Conservation (phyloP, 2,888 invertebrate genomes). For the Panorpa germanica region DNA sequence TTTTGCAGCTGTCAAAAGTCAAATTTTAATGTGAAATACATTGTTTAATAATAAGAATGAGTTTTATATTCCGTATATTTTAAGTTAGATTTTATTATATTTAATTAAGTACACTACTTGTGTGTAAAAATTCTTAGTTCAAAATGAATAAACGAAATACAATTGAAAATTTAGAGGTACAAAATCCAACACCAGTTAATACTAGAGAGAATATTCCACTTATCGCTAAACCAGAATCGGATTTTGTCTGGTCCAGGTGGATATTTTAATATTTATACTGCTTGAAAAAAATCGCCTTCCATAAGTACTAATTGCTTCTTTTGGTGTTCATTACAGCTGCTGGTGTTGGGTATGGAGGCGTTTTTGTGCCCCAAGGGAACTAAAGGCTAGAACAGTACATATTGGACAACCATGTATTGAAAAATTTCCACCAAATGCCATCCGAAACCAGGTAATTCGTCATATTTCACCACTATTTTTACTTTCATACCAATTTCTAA, state of each 20-base stretch:
- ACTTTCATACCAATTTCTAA: neutral
- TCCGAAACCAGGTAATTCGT: constrained; percentile 61
- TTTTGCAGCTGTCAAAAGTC: too few relatives aligned
- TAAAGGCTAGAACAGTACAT: constrained; percentile 56
- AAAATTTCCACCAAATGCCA: constrained; percentile 86
- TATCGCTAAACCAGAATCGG: constrained; percentile 24
- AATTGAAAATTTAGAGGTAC: too few relatives aligned
- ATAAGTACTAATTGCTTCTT: constrained; percentile 6
- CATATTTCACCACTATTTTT: constrained; percentile 1
- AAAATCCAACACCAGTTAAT: too few relatives aligned
- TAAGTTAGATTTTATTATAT: too few relatives aligned
- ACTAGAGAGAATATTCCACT: constrained; percentile 30
- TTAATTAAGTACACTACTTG: too few relatives aligned
- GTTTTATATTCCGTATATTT: too few relatives aligned
- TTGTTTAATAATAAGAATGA: too few relatives aligned
- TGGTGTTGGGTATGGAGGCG: constrained; percentile 53
- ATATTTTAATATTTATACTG: constrained; percentile 4
- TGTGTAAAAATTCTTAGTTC: too few relatives aligned
- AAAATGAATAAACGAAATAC: too few relatives aligned
- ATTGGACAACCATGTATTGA: constrained; percentile 59
- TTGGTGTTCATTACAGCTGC: constrained; percentile 41
- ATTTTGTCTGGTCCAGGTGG: constrained; percentile 30
- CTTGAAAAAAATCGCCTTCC: constrained; percentile 7
- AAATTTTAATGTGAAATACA: too few relatives aligned
- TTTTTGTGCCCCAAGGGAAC: constrained; percentile 54